A percentile compares a stretch with the other conserved stretches of the same genome.
Conservation (phyloP, 2,888 invertebrate species). For the Cenopis cana region DNA sequence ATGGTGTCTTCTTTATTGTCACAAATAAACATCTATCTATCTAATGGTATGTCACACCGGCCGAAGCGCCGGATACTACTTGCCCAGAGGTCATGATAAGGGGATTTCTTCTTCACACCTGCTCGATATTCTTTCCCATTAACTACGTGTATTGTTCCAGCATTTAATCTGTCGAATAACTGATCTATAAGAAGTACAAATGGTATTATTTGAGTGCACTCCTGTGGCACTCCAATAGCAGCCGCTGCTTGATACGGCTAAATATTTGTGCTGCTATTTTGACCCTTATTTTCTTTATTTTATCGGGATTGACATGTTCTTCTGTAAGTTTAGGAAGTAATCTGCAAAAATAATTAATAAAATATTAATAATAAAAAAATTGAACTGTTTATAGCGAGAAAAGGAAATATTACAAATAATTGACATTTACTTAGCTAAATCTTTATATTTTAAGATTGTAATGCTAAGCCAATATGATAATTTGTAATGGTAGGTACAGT, state of each 20-base stretch:
- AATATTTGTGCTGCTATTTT: constrained; percentile 53
- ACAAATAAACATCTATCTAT: no score
- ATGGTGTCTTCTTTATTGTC: no score
- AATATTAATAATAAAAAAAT: no score
- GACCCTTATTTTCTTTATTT: constrained; percentile 53
- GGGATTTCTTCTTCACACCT: not conserved
- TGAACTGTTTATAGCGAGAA: no score
- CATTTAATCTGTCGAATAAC: constrained; percentile 8
- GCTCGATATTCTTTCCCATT: constrained; percentile 12
- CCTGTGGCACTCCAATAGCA: constrained; percentile 30
- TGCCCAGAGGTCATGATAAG: not conserved
- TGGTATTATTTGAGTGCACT: constrained; percentile 27
- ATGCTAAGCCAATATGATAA: no score
- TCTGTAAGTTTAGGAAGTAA: constrained; percentile 50
- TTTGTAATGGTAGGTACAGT: no score
- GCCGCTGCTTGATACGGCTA: constrained; percentile 52
- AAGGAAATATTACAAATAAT: no score
- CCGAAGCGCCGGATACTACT: no score
- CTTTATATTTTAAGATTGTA: no score
- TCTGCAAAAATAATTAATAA: constrained; percentile 26
- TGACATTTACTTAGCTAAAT: no score
- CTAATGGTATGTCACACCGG: no score
- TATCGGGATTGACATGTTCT: constrained; percentile 49
- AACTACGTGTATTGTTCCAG: not conserved
- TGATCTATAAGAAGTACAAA: not conserved